Evolutionary conservation across 2,797 vertebrate species (phyloP), one percentile per base, ranked within the genome.

Genomic region (Lepidocolaptes lacrymiger): DNA sequence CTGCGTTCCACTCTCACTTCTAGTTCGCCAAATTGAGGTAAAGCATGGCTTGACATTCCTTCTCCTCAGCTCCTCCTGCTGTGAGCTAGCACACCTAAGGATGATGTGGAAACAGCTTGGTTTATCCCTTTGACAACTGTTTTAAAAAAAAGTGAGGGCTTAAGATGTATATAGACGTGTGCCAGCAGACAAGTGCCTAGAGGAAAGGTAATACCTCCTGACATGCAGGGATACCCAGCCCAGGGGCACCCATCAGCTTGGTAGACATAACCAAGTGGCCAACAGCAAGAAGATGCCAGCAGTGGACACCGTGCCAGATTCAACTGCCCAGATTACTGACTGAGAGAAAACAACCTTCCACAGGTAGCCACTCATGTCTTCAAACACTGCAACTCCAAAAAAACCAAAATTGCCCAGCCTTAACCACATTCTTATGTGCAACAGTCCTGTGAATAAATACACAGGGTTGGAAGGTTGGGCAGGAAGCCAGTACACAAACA

Each of bases 381-480:
- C 52, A 85, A 41, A 30, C 22, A 58, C 34, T 73, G 43, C 34
- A 43, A 16, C 6, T 3, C 30, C 18, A 34, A 13, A 69, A n/a
- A 26, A 7, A 6, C 8, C 0, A 54, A 54, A 30, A 43, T 7
- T 75, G 43, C 7, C 30, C 23, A 82, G n/a, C 27, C n/a, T 82
- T 67, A 79, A 37, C 12, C 24, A 30, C 23, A 28, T 34, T 49
- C 24, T n/a, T 52, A 48, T 27, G 11, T 44, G 12, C 30, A 56
- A 58, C 26, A 62, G 18, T n/a, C 12, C 48, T 54, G 32, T 21
- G 34, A 72, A 51, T n/a, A 39, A 59, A 72, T 24, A 34, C 5
- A n/a, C 0, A 2, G 7, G 10, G 51, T 1, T 61, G 79, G 41
- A 2, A 6, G 10, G 51, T 1, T 61, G 79, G 41, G 34, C 55